Evolutionary conservation across 2,797 vertebrate genomes (phyloP).

Genomic region (Sebastes baramenuke): DNA sequence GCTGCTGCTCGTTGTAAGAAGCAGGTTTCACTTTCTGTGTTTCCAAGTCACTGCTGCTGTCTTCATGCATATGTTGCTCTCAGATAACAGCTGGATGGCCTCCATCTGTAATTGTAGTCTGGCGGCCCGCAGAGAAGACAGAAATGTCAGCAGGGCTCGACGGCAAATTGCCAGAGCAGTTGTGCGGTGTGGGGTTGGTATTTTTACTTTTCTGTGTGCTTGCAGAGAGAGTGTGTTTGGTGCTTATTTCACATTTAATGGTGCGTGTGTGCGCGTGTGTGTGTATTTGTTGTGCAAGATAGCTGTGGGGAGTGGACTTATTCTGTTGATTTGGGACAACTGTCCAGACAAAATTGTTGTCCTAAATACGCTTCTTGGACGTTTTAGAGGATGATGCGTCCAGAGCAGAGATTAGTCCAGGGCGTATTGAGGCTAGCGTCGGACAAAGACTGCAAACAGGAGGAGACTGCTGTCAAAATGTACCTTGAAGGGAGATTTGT

Average conservation of each 20-base stretch:
- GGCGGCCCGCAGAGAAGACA: slow-evolving; percentile 26
- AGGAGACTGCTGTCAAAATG: background rate
- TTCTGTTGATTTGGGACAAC: background rate
- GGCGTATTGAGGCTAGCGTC: background rate
- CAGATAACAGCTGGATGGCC: slow-evolving; percentile 48
- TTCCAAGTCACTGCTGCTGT: slow-evolving; percentile 23
- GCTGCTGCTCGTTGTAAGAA: background rate
- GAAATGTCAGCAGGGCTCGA: slow-evolving; percentile 32
- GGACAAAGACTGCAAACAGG: background rate
- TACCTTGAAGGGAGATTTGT: too few species aligned
- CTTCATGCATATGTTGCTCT: slow-evolving; percentile 39
- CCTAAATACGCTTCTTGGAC: background rate
- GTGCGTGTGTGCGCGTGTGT: background rate
- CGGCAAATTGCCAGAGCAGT: slow-evolving; percentile 26
- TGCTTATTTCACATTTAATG: background rate
- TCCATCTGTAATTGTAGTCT: slow-evolving; percentile 25
- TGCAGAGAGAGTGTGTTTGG: background rate
- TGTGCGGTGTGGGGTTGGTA: background rate
- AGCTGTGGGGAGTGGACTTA: background rate
- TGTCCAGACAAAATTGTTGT: background rate
- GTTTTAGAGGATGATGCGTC: background rate
- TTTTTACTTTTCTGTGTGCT: background rate
- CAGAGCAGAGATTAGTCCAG: background rate
- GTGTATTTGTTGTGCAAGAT: background rate
- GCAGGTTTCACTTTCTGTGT: slow-evolving; percentile 27